Evolutionary conservation across 92 coral and sea anemone species (phyloP).

Genomic region (Parazoanthus atlanticus): DNA sequence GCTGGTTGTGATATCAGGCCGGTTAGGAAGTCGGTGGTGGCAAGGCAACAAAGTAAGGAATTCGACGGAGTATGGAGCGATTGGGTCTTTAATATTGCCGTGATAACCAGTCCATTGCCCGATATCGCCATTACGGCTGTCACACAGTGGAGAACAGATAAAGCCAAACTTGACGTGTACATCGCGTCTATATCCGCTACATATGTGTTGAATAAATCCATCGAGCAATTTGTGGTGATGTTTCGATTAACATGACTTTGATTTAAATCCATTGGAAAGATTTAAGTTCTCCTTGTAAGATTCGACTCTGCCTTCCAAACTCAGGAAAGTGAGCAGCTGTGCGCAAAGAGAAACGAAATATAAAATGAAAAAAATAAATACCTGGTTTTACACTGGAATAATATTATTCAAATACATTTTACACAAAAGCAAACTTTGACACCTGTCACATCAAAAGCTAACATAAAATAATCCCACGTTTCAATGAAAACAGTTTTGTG

Average conservation of each 20-base stretch:
- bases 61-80: constrained; percentile 46
- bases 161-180: constrained; percentile 5
- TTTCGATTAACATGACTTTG: neutral
- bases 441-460: constrained; percentile 3
- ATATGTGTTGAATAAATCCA: constrained; percentile 34
- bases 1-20: constrained; percentile 49
- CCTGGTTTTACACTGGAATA: neutral
- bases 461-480: neutral
- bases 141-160: constrained; percentile 26
- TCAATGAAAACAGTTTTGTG: neutral
- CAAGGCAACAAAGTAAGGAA: constrained; percentile 54
- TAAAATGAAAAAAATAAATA: neutral
- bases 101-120: constrained; percentile 48
- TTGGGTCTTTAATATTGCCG: constrained; percentile 43
- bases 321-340: neutral
- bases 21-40: constrained; percentile 45
- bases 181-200: constrained; percentile 18
- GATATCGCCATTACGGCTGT: constrained; percentile 37
- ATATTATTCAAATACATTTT: neutral
- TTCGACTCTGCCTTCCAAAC: neutral
- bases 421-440: neutral
- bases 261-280: neutral
- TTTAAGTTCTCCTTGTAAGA: neutral
- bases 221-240: constrained; percentile 25
- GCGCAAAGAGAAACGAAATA: too few species aligned